Base-by-base conservation (phyloP, 2,113 vertebrate genomes). In the Furnarius figulus region DNA sequence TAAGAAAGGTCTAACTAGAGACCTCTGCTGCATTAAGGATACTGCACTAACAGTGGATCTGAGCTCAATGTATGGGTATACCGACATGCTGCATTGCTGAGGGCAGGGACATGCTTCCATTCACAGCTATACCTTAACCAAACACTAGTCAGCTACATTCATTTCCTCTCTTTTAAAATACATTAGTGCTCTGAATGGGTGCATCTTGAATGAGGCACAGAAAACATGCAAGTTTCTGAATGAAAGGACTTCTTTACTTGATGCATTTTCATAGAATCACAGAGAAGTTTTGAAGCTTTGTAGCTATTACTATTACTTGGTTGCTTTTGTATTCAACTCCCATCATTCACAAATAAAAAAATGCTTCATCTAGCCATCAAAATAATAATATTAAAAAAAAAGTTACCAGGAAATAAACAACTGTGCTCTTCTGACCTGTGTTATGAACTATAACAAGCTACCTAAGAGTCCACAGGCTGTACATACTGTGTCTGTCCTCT, bases 41-140 rank as follows among this genome's bases (percentile, higher is more conserved):
- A 56, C 33, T 35, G 62, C 16, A 14, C 20, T 28, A 53, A 19
- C 42, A 65, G n/a, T 9, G 70, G 24, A 18, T 68, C 33, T 85
- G 10, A 75, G 67, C 52, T 77, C 35, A n/a, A 1, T 6, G 14
- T 37, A 24, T 3, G 8, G 35, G 40, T 81, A 22, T 14, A 30
- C 8, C 1, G 2, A 42, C 25, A n/a, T 1, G 0, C 9, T 65
- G 28, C 28, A 19, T 1, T 22, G 31, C 37, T 79, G 74, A 50
- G 20, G 49, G 59, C 40, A n/a, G 35, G 28, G 53, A 62, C 61
- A 55, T 12, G 63, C 25, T 84, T 90, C 52, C 14, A 8, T 67
- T 87, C 30, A 63, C 47, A 67, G 56, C 24, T 84, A 24, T 27
- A 70, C 19, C 30, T 77, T 72, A 67, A 35, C 17, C 39, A 77